Percentiles rank a stretch among this genome's conserved stretches.
Conservation (phyloP, 2,888 invertebrate genomes). For the Stenoptilia bipunctidactyla region DNA sequence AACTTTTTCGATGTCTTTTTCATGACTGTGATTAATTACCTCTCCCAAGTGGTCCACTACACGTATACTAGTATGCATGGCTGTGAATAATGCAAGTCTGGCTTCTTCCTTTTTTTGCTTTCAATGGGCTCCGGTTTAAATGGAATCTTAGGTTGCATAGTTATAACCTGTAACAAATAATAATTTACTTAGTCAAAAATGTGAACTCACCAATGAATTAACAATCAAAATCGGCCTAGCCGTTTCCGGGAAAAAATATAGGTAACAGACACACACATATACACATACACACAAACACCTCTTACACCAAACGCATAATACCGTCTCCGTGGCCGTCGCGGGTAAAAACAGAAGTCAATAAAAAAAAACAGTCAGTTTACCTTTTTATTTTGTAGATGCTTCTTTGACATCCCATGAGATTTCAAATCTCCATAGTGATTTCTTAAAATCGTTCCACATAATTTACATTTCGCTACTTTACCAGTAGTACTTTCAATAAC, state of each 20-base stretch:
- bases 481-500: conserved; percentile 13
- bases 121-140: conserved; percentile 3
- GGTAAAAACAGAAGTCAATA: neutral
- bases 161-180: conserved; percentile 10
- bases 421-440: conserved; percentile 14
- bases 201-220: too few species aligned
- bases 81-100: conserved; percentile 12
- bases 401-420: conserved; percentile 12
- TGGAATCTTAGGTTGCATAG: conserved; percentile 11
- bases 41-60: conserved; percentile 16
- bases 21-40: conserved; percentile 13
- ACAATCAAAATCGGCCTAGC: too few species aligned
- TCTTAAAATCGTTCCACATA: conserved; percentile 12
- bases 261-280: too few species aligned
- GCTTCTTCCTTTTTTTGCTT: conserved; percentile 10
- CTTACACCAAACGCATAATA: too few species aligned
- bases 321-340: too few species aligned
- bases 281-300: too few species aligned
- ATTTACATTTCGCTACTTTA: conserved; percentile 12
- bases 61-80: conserved; percentile 13
- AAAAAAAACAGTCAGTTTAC: neutral
- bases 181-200: neutral
- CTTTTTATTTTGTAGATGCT: conserved; percentile 9
- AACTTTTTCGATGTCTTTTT: conserved; percentile 9
- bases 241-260: too few species aligned